phyloP scores from a whole-genome alignment of 1,140 invertebrate species.

The Bactericera cockerelli region DNA sequence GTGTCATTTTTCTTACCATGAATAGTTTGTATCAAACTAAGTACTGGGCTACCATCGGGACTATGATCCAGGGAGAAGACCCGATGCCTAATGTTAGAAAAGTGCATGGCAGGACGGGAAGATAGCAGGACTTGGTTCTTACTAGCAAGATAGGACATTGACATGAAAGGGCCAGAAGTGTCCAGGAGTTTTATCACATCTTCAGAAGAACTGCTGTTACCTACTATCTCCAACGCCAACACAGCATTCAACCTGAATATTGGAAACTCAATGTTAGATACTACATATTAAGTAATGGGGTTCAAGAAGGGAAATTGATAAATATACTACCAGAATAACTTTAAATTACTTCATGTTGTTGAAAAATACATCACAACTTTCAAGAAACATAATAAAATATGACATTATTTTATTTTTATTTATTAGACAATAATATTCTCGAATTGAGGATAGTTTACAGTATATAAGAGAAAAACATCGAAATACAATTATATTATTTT shows the following conservation, averaged over 20 bases:
- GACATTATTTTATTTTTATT: too few relatives aligned
- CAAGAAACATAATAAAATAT: too few relatives aligned
- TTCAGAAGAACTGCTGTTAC: too few relatives aligned
- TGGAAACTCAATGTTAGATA: neutral
- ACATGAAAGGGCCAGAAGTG: constrained; percentile 15
- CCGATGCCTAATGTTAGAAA: neutral
- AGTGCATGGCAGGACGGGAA: neutral
- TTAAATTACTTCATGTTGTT: too few relatives aligned
- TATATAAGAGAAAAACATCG: too few relatives aligned
- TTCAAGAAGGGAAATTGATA: too few relatives aligned
- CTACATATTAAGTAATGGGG: neutral
- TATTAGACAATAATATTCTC: too few relatives aligned
- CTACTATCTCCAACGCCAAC: neutral
- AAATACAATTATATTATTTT: too few relatives aligned
- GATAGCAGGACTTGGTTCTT: neutral
- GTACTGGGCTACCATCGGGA: neutral
- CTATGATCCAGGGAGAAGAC: neutral
- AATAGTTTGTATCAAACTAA: constrained; percentile 1
- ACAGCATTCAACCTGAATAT: constrained; percentile 13
- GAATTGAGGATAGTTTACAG: too few relatives aligned
- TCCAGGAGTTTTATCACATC: neutral
- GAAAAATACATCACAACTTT: too few relatives aligned
- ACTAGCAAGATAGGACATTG: constrained; percentile 8
- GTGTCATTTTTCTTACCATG: neutral
- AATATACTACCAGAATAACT: too few relatives aligned